Conservation (phyloP, 1,140 invertebrate species). For the Amyelois transitella region DNA sequence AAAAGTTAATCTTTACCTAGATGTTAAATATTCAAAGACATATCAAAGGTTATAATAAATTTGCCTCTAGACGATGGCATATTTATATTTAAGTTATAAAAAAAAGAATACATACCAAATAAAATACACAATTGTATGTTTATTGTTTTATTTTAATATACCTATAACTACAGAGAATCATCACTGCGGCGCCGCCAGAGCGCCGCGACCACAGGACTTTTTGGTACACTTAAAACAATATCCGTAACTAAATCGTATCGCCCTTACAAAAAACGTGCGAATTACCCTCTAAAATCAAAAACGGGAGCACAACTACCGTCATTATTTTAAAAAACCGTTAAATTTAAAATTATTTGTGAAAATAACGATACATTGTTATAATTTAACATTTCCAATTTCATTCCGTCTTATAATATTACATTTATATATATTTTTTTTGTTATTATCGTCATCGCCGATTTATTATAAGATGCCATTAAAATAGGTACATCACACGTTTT, state of each 20-base stretch:
- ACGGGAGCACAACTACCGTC: neutral
- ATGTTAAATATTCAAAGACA: too few species aligned
- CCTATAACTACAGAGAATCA: slow-evolving; percentile 68
- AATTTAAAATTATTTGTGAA: neutral
- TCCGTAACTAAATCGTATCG: slow-evolving; percentile 1
- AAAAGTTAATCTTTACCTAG: too few species aligned
- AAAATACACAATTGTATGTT: slow-evolving; percentile 32
- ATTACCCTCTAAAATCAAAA: neutral
- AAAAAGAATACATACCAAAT: slow-evolving; percentile 13
- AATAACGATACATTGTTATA: neutral
- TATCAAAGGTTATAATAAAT: too few species aligned
- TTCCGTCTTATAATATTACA: too few species aligned
- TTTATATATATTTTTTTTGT: neutral
- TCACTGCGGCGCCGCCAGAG: slow-evolving; percentile 27
- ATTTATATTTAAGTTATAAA: too few species aligned
- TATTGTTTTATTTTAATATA: slow-evolving; percentile 66
- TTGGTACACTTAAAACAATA: slow-evolving; percentile 56
- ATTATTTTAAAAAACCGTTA: too few species aligned
- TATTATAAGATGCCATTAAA: neutral
- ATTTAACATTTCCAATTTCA: neutral
- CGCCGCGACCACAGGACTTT: slow-evolving; percentile 24
- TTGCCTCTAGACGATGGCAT: too few species aligned
- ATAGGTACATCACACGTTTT: neutral
- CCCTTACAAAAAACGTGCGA: slow-evolving; percentile 1
- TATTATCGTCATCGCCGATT: neutral